These are phyloP conservation scores for Xenentodon cancila DNA, from an alignment of 2,797 vertebrate species.

Conservation along the genomic window DNA sequence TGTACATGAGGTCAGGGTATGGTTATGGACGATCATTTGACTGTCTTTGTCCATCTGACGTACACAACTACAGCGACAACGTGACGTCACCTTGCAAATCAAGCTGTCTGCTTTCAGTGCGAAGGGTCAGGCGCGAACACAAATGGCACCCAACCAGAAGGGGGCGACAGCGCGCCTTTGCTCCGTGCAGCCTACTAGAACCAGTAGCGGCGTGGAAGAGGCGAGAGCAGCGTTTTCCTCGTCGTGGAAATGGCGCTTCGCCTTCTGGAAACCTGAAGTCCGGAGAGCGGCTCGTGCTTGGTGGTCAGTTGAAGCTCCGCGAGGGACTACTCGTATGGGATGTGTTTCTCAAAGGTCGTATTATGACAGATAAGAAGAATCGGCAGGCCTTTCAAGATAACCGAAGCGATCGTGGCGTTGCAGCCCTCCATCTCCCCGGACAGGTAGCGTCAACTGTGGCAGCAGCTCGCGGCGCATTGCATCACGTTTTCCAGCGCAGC, in stretches of 20 bases:
- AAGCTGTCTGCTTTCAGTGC: too few relatives aligned
- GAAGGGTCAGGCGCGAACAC: too few relatives aligned
- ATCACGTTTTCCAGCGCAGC: constrained; percentile 63
- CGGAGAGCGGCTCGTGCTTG: constrained; percentile 11
- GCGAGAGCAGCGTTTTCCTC: constrained; percentile 22
- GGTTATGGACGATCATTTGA: too few relatives aligned
- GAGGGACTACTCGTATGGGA: constrained; percentile 3
- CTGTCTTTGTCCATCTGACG: too few relatives aligned
- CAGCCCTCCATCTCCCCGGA: constrained; percentile 44
- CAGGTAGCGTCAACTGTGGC: constrained; percentile 58
- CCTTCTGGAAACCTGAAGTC: constrained; percentile 36
- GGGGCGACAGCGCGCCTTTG: constrained; percentile 7
- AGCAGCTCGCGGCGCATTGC: constrained; percentile 60
- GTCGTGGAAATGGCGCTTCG: constrained; percentile 69
- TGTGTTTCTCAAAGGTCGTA: constrained; percentile 34
- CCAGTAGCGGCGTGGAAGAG: constrained; percentile 32
- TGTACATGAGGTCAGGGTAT: too few relatives aligned
- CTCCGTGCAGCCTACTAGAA: background rate
- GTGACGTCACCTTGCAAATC: too few relatives aligned
- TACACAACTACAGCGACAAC: too few relatives aligned
- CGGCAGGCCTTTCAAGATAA: constrained; percentile 35
- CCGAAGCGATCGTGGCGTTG: constrained; percentile 43
- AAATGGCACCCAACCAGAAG: background rate
- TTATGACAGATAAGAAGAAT: constrained; percentile 61
- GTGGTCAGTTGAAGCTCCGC: background rate